Conservation (phyloP, 2,113 vertebrate genomes). For the Saguinus midas region DNA sequence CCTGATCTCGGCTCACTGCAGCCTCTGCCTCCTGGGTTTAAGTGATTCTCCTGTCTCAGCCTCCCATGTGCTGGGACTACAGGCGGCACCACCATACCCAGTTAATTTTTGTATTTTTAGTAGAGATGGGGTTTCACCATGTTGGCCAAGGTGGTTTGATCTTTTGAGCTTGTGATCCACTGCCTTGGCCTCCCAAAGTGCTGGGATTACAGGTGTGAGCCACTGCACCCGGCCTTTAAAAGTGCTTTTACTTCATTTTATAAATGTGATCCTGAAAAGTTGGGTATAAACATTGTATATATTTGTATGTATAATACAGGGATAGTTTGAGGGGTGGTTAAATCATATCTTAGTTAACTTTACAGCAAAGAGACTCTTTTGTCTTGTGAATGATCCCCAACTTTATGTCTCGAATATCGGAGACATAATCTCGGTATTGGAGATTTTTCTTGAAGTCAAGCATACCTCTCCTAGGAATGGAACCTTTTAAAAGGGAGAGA, state of each 20-base stretch:
- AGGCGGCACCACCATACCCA: no score
- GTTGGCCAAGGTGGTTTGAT: no score
- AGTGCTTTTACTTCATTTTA: not conserved
- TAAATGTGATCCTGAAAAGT: not conserved
- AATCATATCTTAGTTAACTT: not conserved
- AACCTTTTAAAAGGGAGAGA: not conserved
- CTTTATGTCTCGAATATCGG: slow-evolving; percentile 2
- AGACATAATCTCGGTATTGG: not conserved
- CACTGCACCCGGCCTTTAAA: not conserved
- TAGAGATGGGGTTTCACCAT: no score
- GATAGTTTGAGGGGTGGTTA: not conserved
- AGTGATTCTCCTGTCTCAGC: no score
- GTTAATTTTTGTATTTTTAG: no score
- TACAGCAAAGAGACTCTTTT: not conserved
- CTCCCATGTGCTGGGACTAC: no score
- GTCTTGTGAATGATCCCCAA: not conserved
- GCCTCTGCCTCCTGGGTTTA: no score
- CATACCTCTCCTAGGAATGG: not conserved
- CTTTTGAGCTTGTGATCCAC: no score
- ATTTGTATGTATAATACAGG: not conserved
- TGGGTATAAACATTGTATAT: not conserved
- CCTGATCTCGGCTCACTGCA: no score
- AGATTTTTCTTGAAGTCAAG: slow-evolving; percentile 28
- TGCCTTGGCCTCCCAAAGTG: no score
- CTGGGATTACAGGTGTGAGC: no score